Percentiles rank a stretch among this genome's conserved stretches.
Evolutionary conservation across 2,113 vertebrate genomes (phyloP).

Genomic region (Rallus limicola): DNA sequence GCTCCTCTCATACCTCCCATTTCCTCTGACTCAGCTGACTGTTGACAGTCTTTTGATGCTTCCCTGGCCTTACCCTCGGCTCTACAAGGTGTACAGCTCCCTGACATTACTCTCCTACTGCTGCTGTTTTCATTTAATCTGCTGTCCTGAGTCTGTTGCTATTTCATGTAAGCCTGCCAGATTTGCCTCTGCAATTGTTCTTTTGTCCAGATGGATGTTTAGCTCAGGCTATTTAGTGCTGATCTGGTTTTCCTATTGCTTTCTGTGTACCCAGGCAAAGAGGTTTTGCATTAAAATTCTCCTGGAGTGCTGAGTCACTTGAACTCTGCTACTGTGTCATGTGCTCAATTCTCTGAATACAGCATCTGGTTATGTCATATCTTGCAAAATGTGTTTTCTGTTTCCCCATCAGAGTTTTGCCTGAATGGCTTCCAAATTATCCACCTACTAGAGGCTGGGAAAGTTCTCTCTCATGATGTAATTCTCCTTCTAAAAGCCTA

Average conservation of each 20-base stretch:
- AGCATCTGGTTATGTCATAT: constrained; percentile 44
- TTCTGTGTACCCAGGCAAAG: constrained; percentile 31
- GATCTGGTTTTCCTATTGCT: constrained; percentile 65
- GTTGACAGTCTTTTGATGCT: background rate
- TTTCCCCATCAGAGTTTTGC: constrained; percentile 26
- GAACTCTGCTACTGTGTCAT: constrained; percentile 55
- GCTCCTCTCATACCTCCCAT: background rate
- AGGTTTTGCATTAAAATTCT: constrained; percentile 57
- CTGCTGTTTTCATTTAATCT: constrained; percentile 29
- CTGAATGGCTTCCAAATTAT: constrained; percentile 44
- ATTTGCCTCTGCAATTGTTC: constrained; percentile 43
- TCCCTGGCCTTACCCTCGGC: background rate
- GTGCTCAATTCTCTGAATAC: background rate
- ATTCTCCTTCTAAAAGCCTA: background rate
- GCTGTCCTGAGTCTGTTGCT: background rate
- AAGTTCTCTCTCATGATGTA: constrained; percentile 33
- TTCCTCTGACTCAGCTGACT: background rate
- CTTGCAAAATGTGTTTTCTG: constrained; percentile 57
- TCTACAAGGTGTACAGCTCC: background rate
- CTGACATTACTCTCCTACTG: background rate
- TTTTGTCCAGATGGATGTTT: constrained; percentile 64
- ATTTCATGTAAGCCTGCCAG: constrained; percentile 42
- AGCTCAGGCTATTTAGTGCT: constrained; percentile 56
- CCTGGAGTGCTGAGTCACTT: constrained; percentile 66
- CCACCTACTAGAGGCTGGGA: constrained; percentile 48